These are phyloP conservation scores for Tenebrosternarchus preto DNA, from an alignment of 2,113 vertebrate genomes.

Conservation along the genomic window DNA sequence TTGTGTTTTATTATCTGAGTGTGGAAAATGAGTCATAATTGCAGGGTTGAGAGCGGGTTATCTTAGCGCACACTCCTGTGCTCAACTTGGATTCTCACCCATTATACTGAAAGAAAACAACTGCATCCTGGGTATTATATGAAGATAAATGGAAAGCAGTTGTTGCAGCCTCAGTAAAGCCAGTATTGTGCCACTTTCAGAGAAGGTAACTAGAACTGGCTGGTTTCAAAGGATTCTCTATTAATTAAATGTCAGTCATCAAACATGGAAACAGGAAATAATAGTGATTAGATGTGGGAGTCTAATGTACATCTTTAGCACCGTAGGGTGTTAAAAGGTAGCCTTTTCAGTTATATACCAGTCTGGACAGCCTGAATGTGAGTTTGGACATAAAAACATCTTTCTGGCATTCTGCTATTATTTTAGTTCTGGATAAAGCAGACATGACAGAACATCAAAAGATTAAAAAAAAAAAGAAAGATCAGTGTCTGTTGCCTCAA, in stretches of 20 bases:
- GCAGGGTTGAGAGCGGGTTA: conserved; percentile 22
- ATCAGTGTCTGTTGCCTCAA: not conserved
- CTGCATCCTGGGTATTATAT: conserved; percentile 7
- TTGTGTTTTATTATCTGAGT: conserved; percentile 23
- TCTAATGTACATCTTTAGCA: not conserved
- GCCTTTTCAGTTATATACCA: not conserved
- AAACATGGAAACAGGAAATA: not conserved
- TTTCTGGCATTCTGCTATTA: not conserved
- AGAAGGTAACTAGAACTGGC: not conserved
- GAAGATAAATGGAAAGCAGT: not conserved
- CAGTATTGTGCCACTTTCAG: not conserved
- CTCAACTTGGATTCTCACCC: not conserved
- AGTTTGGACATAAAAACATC: not conserved
- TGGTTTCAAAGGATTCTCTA: not conserved
- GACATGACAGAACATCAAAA: not conserved
- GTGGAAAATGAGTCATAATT: conserved; percentile 33
- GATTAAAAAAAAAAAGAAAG: conserved; percentile 23
- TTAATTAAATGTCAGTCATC: not conserved
- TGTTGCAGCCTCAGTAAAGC: conserved; percentile 12
- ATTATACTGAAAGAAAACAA: conserved; percentile 2
- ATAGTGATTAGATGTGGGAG: not conserved
- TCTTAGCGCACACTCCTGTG: not conserved
- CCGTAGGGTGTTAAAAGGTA: not conserved
- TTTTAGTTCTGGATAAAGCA: not conserved
- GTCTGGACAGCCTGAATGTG: not conserved